Conservation (phyloP, 2,888 invertebrate species). For the Sussaba pulchella region DNA sequence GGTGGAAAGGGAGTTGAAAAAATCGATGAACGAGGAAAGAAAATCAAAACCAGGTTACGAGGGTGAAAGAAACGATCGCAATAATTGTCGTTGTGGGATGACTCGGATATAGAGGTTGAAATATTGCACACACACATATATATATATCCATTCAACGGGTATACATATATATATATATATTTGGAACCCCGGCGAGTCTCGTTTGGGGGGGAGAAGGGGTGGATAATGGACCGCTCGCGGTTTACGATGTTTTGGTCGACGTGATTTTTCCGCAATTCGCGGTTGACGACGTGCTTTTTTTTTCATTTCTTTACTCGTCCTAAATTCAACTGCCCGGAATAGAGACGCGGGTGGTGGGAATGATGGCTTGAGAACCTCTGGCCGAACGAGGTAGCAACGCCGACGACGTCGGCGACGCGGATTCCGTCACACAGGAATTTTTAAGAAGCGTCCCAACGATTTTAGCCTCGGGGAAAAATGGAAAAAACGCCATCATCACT, state of each 20-base stretch:
- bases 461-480: slow-evolving; percentile 47
- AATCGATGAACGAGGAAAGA: background rate
- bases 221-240: slow-evolving; percentile 52
- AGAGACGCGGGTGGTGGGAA: background rate
- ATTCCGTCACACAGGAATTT: slow-evolving; percentile 18
- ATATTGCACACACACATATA: slow-evolving; percentile 2
- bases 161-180: slow-evolving; percentile 1
- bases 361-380: slow-evolving; percentile 41
- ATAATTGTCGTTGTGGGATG: slow-evolving; percentile 49
- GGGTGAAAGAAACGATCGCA: slow-evolving; percentile 29
- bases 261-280: slow-evolving; percentile 47
- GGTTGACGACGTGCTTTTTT: slow-evolving; percentile 20
- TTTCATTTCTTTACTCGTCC: slow-evolving; percentile 23
- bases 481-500: slow-evolving; percentile 33
- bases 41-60: slow-evolving; percentile 15
- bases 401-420: slow-evolving; percentile 10
- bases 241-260: slow-evolving; percentile 56
- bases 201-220: too few relatives aligned
- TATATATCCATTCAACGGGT: background rate
- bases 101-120: slow-evolving; percentile 27
- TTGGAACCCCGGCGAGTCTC: slow-evolving; percentile 37
- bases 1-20: slow-evolving; percentile 8
- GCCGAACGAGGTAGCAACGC: slow-evolving; percentile 35
- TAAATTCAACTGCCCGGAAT: slow-evolving; percentile 1
- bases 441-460: slow-evolving; percentile 44